phyloP scores from a whole-genome alignment of 2,113 vertebrate genomes.

The Thalassarche chlororhynchos region DNA sequence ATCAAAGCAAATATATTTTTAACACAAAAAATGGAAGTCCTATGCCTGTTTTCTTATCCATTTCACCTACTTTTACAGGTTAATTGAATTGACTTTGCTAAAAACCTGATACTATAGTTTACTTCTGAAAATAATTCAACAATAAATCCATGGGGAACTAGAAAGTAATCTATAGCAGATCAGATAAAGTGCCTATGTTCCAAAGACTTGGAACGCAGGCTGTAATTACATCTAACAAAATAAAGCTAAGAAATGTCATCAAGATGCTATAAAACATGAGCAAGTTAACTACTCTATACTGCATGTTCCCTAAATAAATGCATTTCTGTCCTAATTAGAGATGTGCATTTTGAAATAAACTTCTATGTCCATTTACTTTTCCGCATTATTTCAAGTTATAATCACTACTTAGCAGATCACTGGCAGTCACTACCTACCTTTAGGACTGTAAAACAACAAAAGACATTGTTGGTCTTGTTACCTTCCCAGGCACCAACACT shows the following conservation, averaged over 20 bases:
- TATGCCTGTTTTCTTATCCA: neutral
- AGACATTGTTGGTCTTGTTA: neutral
- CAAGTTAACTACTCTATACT: neutral
- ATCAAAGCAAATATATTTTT: neutral
- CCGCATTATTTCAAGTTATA: neutral
- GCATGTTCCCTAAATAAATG: neutral
- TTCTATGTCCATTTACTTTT: neutral
- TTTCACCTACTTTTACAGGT: neutral
- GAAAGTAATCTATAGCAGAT: neutral
- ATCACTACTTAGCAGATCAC: neutral
- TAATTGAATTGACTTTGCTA: neutral
- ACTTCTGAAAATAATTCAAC: slow-evolving; percentile 10
- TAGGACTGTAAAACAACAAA: neutral
- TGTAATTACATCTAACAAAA: neutral
- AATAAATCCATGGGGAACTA: neutral
- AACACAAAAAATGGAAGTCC: neutral
- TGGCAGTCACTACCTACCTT: neutral
- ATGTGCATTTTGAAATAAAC: neutral
- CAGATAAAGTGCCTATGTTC: neutral
- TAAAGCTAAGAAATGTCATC: neutral
- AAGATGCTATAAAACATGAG: neutral
- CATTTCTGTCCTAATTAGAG: neutral
- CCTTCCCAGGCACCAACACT: neutral
- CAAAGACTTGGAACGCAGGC: neutral
- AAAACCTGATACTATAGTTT: neutral